Percentiles rank a stretch among this genome's conserved stretches.
phyloP scores from a whole-genome alignment of 2,888 invertebrate species.

The Plemyria rubiginata region DNA sequence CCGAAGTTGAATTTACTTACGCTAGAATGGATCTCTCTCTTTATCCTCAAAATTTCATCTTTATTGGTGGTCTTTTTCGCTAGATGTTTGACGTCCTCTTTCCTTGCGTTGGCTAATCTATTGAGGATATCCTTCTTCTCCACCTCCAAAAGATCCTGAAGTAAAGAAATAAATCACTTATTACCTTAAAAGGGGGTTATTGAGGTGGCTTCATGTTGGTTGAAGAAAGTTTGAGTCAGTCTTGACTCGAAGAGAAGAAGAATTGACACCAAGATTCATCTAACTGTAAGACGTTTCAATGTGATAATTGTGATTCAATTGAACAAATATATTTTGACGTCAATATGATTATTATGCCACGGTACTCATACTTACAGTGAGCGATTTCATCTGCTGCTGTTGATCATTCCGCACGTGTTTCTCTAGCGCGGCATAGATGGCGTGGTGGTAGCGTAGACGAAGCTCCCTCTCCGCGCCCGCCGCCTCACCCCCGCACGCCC shows the following conservation, averaged over 20 bases:
- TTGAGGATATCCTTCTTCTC: conserved; percentile 87
- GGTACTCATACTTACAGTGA: conserved; percentile 78
- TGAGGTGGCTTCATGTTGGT: too few species aligned
- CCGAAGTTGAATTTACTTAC: conserved; percentile 45
- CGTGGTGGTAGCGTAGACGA: conserved; percentile 93
- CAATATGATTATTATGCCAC: not conserved
- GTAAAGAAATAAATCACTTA: too few species aligned
- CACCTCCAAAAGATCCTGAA: conserved; percentile 68
- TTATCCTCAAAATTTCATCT: conserved; percentile 94
- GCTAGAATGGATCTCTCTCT: conserved; percentile 89
- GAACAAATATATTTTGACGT: too few species aligned
- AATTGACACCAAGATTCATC: too few species aligned
- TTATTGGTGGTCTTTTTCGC: conserved; percentile 95
- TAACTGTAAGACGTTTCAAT: too few species aligned
- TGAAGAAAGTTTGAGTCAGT: too few species aligned
- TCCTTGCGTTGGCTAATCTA: conserved; percentile 91
- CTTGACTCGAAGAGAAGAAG: too few species aligned
- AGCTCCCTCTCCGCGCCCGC: conserved; percentile 80
- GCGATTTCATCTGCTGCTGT: conserved; percentile 90
- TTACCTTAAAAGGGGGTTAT: too few species aligned
- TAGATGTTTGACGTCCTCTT: conserved; percentile 94
- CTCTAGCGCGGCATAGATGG: conserved; percentile 90
- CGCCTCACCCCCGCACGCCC: conserved; percentile 48
- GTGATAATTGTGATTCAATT: too few species aligned
- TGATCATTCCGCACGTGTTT: conserved; percentile 92